Evolutionary conservation across 2,797 vertebrate genomes (phyloP).

Genomic region (Tinamus major): DNA sequence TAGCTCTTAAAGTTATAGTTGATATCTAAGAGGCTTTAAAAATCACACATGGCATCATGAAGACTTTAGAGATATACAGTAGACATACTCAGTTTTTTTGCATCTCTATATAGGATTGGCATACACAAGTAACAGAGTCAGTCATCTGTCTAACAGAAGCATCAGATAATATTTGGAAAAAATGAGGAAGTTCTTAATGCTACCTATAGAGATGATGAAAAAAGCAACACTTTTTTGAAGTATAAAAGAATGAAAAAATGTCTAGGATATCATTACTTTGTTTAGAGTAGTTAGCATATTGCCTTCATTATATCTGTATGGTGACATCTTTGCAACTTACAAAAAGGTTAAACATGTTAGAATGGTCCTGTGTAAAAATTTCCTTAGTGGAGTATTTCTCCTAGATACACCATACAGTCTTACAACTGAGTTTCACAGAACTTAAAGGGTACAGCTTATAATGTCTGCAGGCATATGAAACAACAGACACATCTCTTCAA

Average conservation of each 20-base stretch:
- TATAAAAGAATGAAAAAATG: not conserved
- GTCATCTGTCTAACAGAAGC: not conserved
- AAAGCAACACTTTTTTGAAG: not conserved
- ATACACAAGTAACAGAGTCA: not conserved
- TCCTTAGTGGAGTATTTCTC: conserved; percentile 31
- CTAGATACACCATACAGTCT: not conserved
- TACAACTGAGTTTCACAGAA: conserved; percentile 22
- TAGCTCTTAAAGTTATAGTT: not conserved
- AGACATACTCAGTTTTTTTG: not conserved
- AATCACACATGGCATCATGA: not conserved
- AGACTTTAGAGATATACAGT: not conserved
- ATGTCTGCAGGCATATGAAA: not conserved
- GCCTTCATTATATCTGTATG: not conserved
- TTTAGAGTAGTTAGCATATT: not conserved
- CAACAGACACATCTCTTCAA: not conserved
- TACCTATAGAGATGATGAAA: not conserved
- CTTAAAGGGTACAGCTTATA: conserved; percentile 2
- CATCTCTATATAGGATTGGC: not conserved
- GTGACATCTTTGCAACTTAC: conserved; percentile 15
- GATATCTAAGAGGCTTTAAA: not conserved
- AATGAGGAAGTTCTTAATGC: not conserved
- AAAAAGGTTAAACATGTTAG: conserved; percentile 31
- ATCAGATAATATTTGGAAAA: not conserved
- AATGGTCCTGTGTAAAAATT: conserved; percentile 13
- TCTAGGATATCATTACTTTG: not conserved